These are phyloP conservation scores for Grus americana DNA, from an alignment of 2,113 vertebrate genomes.

Conservation along the genomic window DNA sequence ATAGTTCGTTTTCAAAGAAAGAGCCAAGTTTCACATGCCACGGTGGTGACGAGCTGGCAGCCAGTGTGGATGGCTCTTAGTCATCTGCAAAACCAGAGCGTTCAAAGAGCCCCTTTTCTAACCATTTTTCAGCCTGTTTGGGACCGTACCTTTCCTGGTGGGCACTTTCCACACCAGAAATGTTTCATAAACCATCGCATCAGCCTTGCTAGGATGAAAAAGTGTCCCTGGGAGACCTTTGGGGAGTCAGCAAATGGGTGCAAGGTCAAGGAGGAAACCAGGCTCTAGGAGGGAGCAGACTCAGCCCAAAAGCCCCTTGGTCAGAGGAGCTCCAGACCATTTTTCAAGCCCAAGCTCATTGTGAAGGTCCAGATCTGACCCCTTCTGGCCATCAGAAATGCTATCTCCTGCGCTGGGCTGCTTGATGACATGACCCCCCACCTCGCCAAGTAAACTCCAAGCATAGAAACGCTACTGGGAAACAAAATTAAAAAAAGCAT, in stretches of 20 bases:
- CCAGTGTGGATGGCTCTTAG: neutral
- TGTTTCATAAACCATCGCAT: neutral
- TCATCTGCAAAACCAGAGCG: neutral
- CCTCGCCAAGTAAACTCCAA: neutral
- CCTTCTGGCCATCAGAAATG: neutral
- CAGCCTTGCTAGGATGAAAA: neutral
- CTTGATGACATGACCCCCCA: too few species aligned
- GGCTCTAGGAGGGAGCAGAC: neutral
- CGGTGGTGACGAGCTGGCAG: neutral
- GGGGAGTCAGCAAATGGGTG: neutral
- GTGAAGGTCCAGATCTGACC: neutral
- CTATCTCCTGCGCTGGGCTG: neutral
- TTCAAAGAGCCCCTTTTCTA: neutral
- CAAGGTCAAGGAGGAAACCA: neutral
- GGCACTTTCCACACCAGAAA: neutral
- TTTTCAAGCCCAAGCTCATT: neutral
- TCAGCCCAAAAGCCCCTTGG: neutral
- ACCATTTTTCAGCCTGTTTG: fast-evolving
- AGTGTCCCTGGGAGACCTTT: neutral
- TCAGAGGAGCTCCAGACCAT: neutral
- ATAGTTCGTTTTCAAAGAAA: neutral
- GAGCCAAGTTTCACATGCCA: neutral
- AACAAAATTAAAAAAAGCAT: neutral
- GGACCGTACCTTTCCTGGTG: neutral
- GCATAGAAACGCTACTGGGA: neutral